These are phyloP conservation scores for Luscinia luscinia DNA, from an alignment of 2,797 vertebrate genomes.

Conservation along the genomic window DNA sequence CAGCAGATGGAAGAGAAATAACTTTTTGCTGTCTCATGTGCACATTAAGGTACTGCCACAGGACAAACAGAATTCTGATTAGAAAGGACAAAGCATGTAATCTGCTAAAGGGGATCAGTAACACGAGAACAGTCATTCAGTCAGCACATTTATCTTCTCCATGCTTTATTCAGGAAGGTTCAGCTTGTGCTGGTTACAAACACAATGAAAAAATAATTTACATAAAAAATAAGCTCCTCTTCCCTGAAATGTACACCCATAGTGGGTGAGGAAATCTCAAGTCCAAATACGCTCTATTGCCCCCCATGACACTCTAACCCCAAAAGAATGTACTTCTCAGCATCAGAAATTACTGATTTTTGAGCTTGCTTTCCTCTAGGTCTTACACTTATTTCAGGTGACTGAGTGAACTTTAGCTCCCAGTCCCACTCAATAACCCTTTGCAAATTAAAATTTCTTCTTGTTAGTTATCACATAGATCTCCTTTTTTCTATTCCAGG, in stretches of 20 bases:
- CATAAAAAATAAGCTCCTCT: not conserved
- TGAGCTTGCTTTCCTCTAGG: not conserved
- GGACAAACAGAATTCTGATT: conserved; percentile 60
- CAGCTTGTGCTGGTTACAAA: conserved; percentile 33
- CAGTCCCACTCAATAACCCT: not conserved
- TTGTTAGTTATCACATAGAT: not conserved
- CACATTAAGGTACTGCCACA: conserved; percentile 29
- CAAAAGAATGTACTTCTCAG: not conserved
- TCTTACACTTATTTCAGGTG: not conserved
- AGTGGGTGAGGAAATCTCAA: not conserved
- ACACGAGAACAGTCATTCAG: not conserved
- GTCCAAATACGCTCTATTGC: not conserved
- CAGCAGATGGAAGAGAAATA: conserved; percentile 3
- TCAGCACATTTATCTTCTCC: conserved; percentile 67
- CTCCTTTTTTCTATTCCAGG: not conserved
- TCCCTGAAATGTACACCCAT: not conserved
- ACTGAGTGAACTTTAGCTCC: not conserved
- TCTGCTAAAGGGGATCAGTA: conserved; percentile 63
- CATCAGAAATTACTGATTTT: not conserved
- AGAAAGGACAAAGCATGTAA: conserved; percentile 54
- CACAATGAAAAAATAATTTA: not conserved
- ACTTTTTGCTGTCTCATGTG: conserved; percentile 32
- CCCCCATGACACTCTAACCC: not conserved
- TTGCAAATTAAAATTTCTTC: not conserved
- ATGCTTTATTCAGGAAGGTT: conserved; percentile 63